Base-by-base conservation (phyloP, 2,888 invertebrate genomes). In the Lagria hirta region DNA sequence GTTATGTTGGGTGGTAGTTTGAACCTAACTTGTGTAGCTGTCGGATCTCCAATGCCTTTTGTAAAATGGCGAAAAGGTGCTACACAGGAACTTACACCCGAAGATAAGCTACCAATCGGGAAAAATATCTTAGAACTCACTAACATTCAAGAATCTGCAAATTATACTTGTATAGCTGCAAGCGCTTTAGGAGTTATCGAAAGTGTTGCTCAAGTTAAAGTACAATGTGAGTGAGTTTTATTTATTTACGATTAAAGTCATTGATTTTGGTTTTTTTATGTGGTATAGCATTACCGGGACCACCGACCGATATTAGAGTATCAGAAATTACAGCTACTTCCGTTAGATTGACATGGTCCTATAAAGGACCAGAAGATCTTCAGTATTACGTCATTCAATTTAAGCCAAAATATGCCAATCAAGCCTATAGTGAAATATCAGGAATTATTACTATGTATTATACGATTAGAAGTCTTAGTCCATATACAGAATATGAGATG, bases 21-120 rank as follows among this genome's bases (percentile, higher is more conserved):
- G 57, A 97, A 93, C 70, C 76, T 99, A 54, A 94, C 94, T 42
- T 99, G 99, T 71, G 94, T 96, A 38, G 98, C 98, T 5, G 90
- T 93, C 16, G 98, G 99, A 11, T 93, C 97, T 0, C 98, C 98
- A 3, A 96, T 98, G 96, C 99, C 98, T 1, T 86, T 84, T 60
- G 96, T 99, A 37, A 94, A 92, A 73, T 92, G 92, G 92, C 82
- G 87, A 56, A 88, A 88, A 75, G 90, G 85, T 35, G 77, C 84
- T 17, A 81, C 82, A 5, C 83, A 83, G 68, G 93, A 93, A 73
- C 72, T 94, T 52, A 92, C 92, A 0, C 88, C 91, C 0, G 92
- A 92, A 70, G 91, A 93, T 72, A 84, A 89, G 60, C 79, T 91
- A 41, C 85, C 88, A 0, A 79, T 91, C 29, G 88, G 91, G 14